Conservation (phyloP, 2,888 invertebrate genomes). For the Pseudococcus jackbeardsleyi region DNA sequence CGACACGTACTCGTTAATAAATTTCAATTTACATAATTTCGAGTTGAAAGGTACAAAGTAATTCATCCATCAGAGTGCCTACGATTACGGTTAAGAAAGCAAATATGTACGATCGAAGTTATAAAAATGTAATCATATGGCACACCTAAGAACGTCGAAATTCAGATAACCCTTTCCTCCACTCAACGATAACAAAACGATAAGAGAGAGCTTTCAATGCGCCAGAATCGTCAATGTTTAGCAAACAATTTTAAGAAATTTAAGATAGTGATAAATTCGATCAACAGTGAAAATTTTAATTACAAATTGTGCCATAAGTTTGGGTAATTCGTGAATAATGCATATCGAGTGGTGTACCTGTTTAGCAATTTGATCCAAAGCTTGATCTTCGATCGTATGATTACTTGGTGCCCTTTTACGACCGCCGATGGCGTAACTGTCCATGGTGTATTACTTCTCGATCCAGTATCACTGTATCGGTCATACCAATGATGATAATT, state of each 20-base stretch:
- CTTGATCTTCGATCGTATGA: slow-evolving; percentile 97
- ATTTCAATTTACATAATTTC: slow-evolving; percentile 12
- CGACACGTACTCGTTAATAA: slow-evolving; percentile 23
- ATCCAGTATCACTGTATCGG: slow-evolving; percentile 31
- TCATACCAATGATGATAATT: slow-evolving; percentile 54
- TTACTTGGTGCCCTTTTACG: slow-evolving; percentile 81
- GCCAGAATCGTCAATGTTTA: background rate
- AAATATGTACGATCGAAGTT: background rate
- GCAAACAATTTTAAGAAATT: background rate
- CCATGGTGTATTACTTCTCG: slow-evolving; percentile 66
- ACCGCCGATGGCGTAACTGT: slow-evolving; percentile 74
- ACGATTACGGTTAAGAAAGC: background rate
- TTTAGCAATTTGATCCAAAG: slow-evolving; percentile 95
- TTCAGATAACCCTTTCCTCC: slow-evolving; percentile 36
- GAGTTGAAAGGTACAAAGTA: background rate
- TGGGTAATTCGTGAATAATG: background rate
- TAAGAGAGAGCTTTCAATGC: background rate
- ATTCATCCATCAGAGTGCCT: background rate
- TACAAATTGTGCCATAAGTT: background rate
- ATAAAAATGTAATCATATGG: background rate
- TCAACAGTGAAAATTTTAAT: background rate
- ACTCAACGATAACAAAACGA: slow-evolving; percentile 19
- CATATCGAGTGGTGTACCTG: slow-evolving; percentile 79
- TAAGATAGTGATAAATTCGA: background rate
- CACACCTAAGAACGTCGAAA: slow-evolving; percentile 37